phyloP scores from a whole-genome alignment of 2,888 invertebrate species.

The Eretmocerus hayati region DNA sequence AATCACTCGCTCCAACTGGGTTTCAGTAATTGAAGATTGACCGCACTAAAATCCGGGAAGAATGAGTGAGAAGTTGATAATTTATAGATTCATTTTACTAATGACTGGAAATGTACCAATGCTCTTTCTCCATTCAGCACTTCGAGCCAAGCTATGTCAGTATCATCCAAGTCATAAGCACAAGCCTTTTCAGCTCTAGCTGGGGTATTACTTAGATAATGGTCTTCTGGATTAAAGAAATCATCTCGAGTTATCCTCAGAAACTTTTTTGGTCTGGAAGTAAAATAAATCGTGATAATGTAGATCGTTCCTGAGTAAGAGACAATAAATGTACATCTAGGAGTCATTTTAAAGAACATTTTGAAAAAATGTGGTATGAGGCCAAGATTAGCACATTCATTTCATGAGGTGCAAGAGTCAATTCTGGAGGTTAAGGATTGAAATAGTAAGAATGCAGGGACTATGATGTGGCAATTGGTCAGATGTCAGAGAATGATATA shows the following conservation, averaged over 20 bases:
- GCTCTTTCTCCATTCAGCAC: slow-evolving; percentile 83
- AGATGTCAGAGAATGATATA: no score
- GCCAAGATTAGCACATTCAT: no score
- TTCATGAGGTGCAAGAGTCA: no score
- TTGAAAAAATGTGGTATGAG: no score
- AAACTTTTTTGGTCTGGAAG: slow-evolving; percentile 80
- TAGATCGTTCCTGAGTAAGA: no score
- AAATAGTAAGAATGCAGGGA: no score
- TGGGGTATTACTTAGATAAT: slow-evolving; percentile 79
- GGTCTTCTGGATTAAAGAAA: slow-evolving; percentile 74
- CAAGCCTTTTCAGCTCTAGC: slow-evolving; percentile 87
- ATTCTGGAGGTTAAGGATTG: no score
- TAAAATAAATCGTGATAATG: no score
- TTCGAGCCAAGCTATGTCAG: slow-evolving; percentile 84
- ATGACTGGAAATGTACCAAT: no score
- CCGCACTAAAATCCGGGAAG: slow-evolving; percentile 49
- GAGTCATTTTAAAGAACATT: no score
- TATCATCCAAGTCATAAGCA: slow-evolving; percentile 90
- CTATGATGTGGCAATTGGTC: no score
- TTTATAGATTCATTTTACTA: not conserved
- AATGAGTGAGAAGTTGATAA: not conserved
- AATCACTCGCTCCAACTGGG: slow-evolving; percentile 83
- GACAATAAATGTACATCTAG: no score
- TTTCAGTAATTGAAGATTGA: slow-evolving; percentile 69
- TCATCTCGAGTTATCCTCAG: slow-evolving; percentile 86